A percentile compares a stretch with the other conserved stretches of the same genome.
These are phyloP conservation scores for Scrobipalpa atriplicella DNA, from an alignment of 2,888 invertebrate species.

Conservation along the genomic window DNA sequence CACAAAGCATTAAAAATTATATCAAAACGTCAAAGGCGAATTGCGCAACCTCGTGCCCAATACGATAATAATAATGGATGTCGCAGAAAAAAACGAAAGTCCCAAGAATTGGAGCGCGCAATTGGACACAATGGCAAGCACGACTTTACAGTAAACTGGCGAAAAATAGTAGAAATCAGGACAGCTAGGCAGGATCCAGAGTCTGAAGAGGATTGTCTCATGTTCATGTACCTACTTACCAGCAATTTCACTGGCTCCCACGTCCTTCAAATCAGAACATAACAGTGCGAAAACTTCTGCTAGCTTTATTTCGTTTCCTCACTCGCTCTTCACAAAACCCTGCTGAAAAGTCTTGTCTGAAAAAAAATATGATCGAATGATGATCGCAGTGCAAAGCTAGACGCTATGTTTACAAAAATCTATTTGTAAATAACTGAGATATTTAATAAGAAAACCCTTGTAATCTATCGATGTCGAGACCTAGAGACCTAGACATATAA, in stretches of 20 bases:
- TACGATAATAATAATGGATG: slow-evolving; percentile 79
- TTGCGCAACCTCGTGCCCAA: slow-evolving; percentile 80
- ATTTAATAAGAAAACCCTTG: too few relatives aligned
- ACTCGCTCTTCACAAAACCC: too few relatives aligned
- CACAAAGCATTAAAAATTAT: slow-evolving; percentile 78
- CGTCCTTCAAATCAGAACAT: too few relatives aligned
- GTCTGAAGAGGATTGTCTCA: background rate
- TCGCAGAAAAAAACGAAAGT: slow-evolving; percentile 80
- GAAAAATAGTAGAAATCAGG: background rate
- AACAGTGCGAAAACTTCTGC: too few relatives aligned
- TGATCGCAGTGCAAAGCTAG: too few relatives aligned
- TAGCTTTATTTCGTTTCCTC: too few relatives aligned
- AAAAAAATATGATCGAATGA: too few relatives aligned
- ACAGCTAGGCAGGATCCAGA: background rate
- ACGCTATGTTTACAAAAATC: too few relatives aligned
- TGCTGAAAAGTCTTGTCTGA: too few relatives aligned
- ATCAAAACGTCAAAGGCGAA: slow-evolving; percentile 77
- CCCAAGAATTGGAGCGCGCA: slow-evolving; percentile 73
- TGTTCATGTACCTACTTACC: background rate
- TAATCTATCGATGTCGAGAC: too few relatives aligned
- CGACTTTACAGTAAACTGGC: slow-evolving; percentile 1
- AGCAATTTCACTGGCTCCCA: background rate
- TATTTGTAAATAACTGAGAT: too few relatives aligned
- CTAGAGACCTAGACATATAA: too few relatives aligned
- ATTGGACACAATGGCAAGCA: slow-evolving; percentile 70